phyloP scores from a whole-genome alignment of 2,888 invertebrate species.

The Ectemnius cavifrons region DNA sequence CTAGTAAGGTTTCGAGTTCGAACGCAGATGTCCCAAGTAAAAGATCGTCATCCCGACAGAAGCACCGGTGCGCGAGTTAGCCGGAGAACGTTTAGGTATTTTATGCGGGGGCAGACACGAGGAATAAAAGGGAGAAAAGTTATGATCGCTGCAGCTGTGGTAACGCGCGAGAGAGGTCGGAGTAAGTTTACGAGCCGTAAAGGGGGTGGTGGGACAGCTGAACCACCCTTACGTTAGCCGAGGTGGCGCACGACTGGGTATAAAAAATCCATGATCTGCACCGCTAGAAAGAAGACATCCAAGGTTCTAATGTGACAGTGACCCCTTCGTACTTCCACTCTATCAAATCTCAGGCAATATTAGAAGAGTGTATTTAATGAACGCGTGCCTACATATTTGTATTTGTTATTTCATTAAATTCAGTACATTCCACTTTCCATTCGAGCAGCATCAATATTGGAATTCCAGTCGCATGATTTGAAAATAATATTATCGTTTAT shows the following conservation, averaged over 20 bases:
- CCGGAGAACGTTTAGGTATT: constrained; percentile 55
- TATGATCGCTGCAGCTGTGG: constrained; percentile 62
- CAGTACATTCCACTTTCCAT: too few relatives aligned
- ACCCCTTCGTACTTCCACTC: constrained; percentile 22
- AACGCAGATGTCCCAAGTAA: constrained; percentile 9
- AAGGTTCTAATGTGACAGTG: constrained; percentile 27
- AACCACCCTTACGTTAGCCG: constrained; percentile 18
- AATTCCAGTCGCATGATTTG: too few relatives aligned
- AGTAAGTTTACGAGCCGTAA: constrained; percentile 67
- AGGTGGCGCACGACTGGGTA: constrained; percentile 8
- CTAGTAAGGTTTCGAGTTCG: neutral
- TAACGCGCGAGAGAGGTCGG: constrained; percentile 56
- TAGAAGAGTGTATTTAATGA: too few relatives aligned
- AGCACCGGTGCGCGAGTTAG: constrained; percentile 47
- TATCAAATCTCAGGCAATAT: constrained; percentile 14
- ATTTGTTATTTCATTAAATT: too few relatives aligned
- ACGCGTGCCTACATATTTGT: too few relatives aligned
- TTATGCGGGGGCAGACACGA: constrained; percentile 61
- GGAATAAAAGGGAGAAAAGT: constrained; percentile 67
- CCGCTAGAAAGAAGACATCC: constrained; percentile 13
- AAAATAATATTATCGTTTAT: too few relatives aligned
- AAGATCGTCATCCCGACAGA: constrained; percentile 25
- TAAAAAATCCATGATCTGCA: constrained; percentile 45
- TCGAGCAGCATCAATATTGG: too few relatives aligned
- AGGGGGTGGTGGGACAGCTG: constrained; percentile 13